Base-by-base conservation (phyloP, 2,888 invertebrate species). In the Eupithecia subfuscata region DNA sequence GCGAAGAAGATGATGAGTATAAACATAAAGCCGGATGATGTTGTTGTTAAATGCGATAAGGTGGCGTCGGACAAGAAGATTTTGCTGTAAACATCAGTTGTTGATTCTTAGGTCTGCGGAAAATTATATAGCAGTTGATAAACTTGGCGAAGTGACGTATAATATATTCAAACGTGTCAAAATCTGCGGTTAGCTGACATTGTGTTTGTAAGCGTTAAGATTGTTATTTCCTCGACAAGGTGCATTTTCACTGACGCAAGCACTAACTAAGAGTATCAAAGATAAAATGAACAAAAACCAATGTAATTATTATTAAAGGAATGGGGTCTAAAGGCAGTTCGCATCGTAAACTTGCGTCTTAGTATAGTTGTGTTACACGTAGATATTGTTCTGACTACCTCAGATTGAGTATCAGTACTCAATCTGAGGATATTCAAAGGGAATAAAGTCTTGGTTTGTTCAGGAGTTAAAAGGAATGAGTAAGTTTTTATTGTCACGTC, bases 1-100 rank as follows among this genome's bases (percentile, higher is more conserved):
- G 94, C 94, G 12, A 92, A 92, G 81, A 91, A 93, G 74, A 75
- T 93, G 84, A 82, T 94, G 80, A 88, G 87, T 22, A 84, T 81
- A 4, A 86, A 88, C 37, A 16, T 68, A 18, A 67, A 67, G 22
- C 83, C 82, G 0, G 91, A 91, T 30, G 90, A 92, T 65, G 87
- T 92, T 18, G 81, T 90, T 16, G 80, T 89, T 8, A 83, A 84
- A 63, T 86, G 86, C 71, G 86, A 87, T 34, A 88, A 86, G 69
- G 69, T 80, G 25, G 85, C 77, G 77, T 83, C 83, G 48, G 88
- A 89, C 4, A 87, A 87, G 74, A 89, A 89, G 64, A 89, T 88
- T 73, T 84, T 92, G 79, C 85, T 93, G 86, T 93, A 90, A 86
- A 60, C 69, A 14, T 74, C 45, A 52, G 11, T 5, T 6, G 40